A percentile compares a stretch with the other conserved stretches of the same genome.
phyloP scores from a whole-genome alignment of 2,797 vertebrate species.

The Syngnathus acus region DNA sequence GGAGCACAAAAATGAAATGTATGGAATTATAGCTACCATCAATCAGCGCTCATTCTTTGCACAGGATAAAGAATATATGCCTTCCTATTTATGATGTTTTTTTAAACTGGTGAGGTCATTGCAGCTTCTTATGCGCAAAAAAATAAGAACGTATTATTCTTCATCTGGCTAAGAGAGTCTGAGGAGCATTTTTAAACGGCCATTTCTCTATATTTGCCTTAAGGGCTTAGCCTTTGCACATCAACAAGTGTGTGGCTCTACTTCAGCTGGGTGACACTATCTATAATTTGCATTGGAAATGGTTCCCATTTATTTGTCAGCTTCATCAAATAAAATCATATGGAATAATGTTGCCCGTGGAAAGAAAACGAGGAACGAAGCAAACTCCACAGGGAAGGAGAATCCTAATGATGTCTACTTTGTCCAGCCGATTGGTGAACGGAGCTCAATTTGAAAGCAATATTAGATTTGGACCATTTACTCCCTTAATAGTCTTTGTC shows the following conservation, averaged over 20 bases:
- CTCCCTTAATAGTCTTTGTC: constrained; percentile 2
- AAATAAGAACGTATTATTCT: background rate
- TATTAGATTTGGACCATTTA: constrained; percentile 6
- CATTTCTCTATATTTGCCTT: constrained; percentile 10
- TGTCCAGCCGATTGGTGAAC: constrained; percentile 1
- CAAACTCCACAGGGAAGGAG: background rate
- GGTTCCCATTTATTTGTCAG: background rate
- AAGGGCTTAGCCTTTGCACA: constrained; percentile 9
- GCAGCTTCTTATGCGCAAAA: background rate
- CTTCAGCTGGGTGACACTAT: constrained; percentile 12
- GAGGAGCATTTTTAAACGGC: background rate
- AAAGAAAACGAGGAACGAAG: background rate
- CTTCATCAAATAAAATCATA: background rate
- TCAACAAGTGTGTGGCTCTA: constrained; percentile 8
- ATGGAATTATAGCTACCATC: constrained; percentile 25
- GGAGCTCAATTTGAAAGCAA: constrained; percentile 6
- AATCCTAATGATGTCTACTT: background rate
- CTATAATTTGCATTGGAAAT: constrained; percentile 2
- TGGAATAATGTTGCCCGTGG: background rate
- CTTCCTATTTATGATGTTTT: too few species aligned
- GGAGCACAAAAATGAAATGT: constrained; percentile 17
- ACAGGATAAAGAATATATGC: too few species aligned
- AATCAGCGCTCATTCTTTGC: constrained; percentile 12
- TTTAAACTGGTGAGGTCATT: background rate
- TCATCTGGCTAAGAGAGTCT: background rate